These are phyloP conservation scores for Hemicrepidius hirtus DNA, from an alignment of 2,888 invertebrate species.

Conservation along the genomic window DNA sequence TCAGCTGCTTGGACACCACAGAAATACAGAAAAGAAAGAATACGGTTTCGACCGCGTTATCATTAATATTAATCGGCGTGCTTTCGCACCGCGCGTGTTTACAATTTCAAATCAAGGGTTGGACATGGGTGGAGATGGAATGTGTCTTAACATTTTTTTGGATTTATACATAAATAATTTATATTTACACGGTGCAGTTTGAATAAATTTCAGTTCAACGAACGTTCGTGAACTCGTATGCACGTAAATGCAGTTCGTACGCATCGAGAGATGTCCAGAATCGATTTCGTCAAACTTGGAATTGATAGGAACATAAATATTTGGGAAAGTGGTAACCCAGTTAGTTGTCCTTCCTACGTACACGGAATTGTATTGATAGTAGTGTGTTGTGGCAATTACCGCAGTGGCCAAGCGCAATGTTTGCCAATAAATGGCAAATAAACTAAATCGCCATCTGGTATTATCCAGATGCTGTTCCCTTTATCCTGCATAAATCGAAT, in stretches of 20 bases:
- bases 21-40: slow-evolving; percentile 18
- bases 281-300: background rate
- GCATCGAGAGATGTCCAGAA: background rate
- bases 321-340: slow-evolving; percentile 22
- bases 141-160: slow-evolving; percentile 32
- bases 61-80: slow-evolving; percentile 37
- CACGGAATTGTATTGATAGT: slow-evolving; percentile 48
- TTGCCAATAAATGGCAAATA: slow-evolving; percentile 61
- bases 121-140: slow-evolving; percentile 28
- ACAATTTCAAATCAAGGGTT: slow-evolving; percentile 35
- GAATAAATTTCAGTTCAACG: slow-evolving; percentile 40
- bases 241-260: slow-evolving; percentile 2
- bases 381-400: slow-evolving; percentile 43
- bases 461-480: slow-evolving; percentile 20
- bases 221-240: slow-evolving; percentile 37
- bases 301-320: slow-evolving; percentile 7
- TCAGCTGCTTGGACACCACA: background rate
- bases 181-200: slow-evolving; percentile 32
- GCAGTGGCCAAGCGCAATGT: slow-evolving; percentile 57
- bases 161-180: slow-evolving; percentile 39
- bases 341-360: slow-evolving; percentile 33
- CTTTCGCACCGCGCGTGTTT: slow-evolving; percentile 29
- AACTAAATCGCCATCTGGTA: slow-evolving; percentile 62
- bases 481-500: slow-evolving; percentile 9
- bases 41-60: slow-evolving; percentile 14